These are phyloP conservation scores for Scaptomyza hsui DNA, from an alignment of 1,140 invertebrate species.

Conservation along the genomic window DNA sequence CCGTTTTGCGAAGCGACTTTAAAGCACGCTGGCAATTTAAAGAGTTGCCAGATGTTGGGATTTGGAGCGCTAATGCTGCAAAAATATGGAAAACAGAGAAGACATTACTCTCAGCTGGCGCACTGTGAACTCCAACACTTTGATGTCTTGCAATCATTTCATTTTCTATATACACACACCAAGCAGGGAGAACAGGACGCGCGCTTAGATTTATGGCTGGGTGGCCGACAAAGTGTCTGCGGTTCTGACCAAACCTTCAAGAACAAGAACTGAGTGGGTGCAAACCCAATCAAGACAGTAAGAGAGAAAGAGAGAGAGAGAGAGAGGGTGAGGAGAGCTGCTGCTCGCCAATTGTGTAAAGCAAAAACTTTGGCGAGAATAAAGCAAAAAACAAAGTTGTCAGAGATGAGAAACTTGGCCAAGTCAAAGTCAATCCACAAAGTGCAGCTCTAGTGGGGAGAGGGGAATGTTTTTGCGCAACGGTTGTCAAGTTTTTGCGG, in stretches of 20 bases:
- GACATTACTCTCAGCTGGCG: constrained; percentile 78
- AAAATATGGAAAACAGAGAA: constrained; percentile 35
- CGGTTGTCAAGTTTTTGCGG: constrained; percentile 58
- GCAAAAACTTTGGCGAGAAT: constrained; percentile 31
- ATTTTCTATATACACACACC: constrained; percentile 58
- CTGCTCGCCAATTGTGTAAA: constrained; percentile 18
- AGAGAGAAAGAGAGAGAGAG: not conserved
- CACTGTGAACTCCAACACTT: constrained; percentile 68
- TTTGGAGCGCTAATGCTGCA: constrained; percentile 1
- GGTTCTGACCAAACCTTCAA: constrained; percentile 63
- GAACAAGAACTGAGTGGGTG: not conserved
- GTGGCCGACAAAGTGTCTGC: constrained; percentile 81
- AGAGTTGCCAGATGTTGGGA: constrained; percentile 31
- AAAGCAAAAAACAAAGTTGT: constrained; percentile 35
- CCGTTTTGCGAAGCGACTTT: constrained; percentile 44
- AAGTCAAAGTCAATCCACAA: constrained; percentile 55
- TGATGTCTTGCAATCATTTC: constrained; percentile 79
- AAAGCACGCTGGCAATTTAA: constrained; percentile 40
- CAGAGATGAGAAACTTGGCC: constrained; percentile 53
- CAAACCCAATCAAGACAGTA: constrained; percentile 29
- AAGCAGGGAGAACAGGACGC: constrained; percentile 31
- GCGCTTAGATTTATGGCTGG: constrained; percentile 72
- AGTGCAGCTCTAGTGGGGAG: not conserved
- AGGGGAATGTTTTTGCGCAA: constrained; percentile 11
- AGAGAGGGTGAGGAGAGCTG: not conserved